phyloP scores from a whole-genome alignment of 2,113 vertebrate species.

The Aegithalos caudatus region DNA sequence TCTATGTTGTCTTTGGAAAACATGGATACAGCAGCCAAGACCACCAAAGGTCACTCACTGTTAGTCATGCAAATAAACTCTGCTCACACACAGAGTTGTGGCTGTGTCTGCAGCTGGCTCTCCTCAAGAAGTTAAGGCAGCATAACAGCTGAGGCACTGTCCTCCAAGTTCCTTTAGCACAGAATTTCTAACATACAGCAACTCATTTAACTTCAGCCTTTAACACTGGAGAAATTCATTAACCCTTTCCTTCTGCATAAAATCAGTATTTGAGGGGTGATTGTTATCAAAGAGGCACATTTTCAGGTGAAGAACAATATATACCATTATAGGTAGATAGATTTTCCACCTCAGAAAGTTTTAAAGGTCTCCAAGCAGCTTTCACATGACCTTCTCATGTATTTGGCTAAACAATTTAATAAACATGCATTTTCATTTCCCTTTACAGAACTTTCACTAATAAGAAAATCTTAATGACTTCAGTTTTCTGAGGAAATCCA shows the following conservation, averaged over 20 bases:
- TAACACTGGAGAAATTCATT: background rate
- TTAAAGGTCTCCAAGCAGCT: background rate
- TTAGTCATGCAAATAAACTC: background rate
- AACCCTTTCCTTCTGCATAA: background rate
- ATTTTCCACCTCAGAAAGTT: background rate
- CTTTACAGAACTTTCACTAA: background rate
- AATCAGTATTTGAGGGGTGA: background rate
- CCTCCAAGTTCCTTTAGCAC: background rate
- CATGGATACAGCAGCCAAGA: background rate
- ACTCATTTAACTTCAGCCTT: background rate
- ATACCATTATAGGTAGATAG: background rate
- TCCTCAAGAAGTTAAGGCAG: background rate
- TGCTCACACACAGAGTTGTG: background rate
- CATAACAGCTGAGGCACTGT: background rate
- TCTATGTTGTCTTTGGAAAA: background rate
- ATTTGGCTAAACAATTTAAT: background rate
- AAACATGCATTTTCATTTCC: background rate
- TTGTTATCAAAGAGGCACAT: background rate
- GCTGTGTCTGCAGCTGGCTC: background rate
- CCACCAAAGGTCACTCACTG: background rate
- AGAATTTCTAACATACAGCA: background rate
- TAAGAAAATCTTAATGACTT: background rate
- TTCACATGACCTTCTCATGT: background rate
- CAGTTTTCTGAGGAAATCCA: background rate
- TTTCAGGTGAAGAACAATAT: background rate